Base-by-base conservation (phyloP, 1,140 invertebrate genomes). In the Drosophila orena region DNA sequence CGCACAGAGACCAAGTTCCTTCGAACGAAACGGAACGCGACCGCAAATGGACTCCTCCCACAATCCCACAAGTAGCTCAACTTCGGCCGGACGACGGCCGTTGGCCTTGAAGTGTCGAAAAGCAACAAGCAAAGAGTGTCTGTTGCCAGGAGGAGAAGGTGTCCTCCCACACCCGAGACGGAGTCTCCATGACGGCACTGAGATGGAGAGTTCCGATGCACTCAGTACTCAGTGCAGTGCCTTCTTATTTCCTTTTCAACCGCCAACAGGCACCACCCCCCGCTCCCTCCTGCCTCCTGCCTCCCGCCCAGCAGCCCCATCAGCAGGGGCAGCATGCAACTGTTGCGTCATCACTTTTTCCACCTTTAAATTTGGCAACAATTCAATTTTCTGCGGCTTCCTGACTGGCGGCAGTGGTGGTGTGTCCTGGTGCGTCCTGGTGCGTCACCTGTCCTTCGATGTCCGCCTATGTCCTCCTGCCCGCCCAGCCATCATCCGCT, bases 71-170 rank as follows among this genome's bases (percentile, higher is more conserved):
- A 71, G 68, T 70, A 50, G 50, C 46, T 37, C 56, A 71, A 66
- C 65, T 66, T 54, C 47, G 43, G 61, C 43, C 47, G 61, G 57
- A 24, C 22, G 22, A 22, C 14, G 47, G 35, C 52, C 38, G 34
- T 55, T 79, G 78, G 66, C 77, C 77, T 79, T 62, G 64, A 79
- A 79, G 65, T 79, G 70, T 24, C 50, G 66, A 79, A 73, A 73
- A 56, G 46, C 52, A 77, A 44, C 65, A 52, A 49, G 58, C 37
- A 47, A 44, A 53, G 40, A 52, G 49, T 11, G 27, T 20, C 43
- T 44, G 10, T 22, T 24, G 20, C 44, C 44, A 46, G 44, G 2
- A 14, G 17, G n/a, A n/a, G n/a, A n/a, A n/a, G n/a, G n/a, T n/a
- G n/a, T n/a, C n/a, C n/a, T n/a, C n/a, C n/a, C 17, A 17, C 17